These are phyloP conservation scores for Macquaria ambigua DNA, from an alignment of 2,113 vertebrate species.

Conservation along the genomic window DNA sequence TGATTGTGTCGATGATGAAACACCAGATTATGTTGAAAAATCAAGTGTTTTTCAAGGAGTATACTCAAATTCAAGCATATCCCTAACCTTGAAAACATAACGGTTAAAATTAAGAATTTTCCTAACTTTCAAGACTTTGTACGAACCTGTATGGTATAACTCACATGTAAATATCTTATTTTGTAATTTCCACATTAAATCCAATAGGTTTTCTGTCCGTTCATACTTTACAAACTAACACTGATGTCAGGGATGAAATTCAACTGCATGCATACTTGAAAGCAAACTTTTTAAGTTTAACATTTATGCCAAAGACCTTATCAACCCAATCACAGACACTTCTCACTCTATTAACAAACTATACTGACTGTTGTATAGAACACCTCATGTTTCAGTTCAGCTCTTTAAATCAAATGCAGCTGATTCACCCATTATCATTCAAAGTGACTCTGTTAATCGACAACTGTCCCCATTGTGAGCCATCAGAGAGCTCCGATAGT, in stretches of 20 bases:
- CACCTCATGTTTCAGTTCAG: neutral
- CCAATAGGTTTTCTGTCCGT: neutral
- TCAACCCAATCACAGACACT: constrained; percentile 29
- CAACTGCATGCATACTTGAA: neutral
- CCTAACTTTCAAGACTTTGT: too few species aligned
- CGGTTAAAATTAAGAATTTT: too few species aligned
- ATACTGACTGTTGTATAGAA: neutral
- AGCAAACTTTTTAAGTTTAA: neutral
- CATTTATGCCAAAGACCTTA: neutral
- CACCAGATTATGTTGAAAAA: too few species aligned
- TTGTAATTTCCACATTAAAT: neutral
- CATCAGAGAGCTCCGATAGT: neutral
- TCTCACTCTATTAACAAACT: constrained; percentile 59
- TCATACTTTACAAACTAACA: neutral
- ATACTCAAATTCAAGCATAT: too few species aligned
- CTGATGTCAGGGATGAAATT: neutral
- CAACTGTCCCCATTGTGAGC: constrained; percentile 30
- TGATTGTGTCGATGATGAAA: too few species aligned
- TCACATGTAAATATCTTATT: neutral
- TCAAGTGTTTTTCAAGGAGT: too few species aligned
- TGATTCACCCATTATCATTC: constrained; percentile 55
- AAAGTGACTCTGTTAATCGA: constrained; percentile 11
- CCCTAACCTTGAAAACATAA: too few species aligned
- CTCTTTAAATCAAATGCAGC: neutral
- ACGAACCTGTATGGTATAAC: neutral